A percentile compares a stretch with the other conserved stretches of the same genome.
phyloP scores from a whole-genome alignment of 2,797 vertebrate species.

The Cichlasoma orientale region DNA sequence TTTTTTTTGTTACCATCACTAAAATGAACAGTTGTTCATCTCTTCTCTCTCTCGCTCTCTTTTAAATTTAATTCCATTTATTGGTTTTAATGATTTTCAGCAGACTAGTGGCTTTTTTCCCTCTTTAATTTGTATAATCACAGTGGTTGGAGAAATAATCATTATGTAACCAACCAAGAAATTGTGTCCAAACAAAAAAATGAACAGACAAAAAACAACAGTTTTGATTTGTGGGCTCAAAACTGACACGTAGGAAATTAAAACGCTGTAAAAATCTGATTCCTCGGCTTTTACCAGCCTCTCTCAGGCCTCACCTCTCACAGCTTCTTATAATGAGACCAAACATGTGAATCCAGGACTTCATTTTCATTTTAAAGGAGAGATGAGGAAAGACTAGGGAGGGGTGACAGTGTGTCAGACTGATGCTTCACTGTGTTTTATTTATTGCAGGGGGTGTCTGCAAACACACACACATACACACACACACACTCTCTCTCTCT shows the following conservation, averaged over 20 bases:
- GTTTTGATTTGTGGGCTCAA: not conserved
- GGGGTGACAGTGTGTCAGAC: constrained; percentile 13
- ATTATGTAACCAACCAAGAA: not conserved
- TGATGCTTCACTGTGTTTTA: constrained; percentile 34
- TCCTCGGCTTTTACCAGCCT: not conserved
- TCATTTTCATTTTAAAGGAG: constrained; percentile 17
- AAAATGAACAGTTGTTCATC: too few species aligned
- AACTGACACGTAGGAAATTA: not conserved
- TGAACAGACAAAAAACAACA: not conserved
- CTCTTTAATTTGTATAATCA: not conserved
- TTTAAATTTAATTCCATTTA: too few species aligned
- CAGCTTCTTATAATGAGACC: not conserved
- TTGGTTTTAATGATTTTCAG: too few species aligned
- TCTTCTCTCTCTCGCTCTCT: too few species aligned
- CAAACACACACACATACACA: not conserved
- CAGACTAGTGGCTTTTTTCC: too few species aligned
- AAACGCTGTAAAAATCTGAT: not conserved
- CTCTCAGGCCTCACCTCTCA: not conserved
- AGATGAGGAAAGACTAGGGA: not conserved
- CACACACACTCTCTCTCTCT: too few species aligned
- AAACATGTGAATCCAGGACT: constrained; percentile 8
- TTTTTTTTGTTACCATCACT: too few species aligned
- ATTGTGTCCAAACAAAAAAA: not conserved
- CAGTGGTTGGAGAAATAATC: not conserved
- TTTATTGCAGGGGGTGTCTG: constrained; percentile 19